Evolutionary conservation across 2,797 vertebrate genomes (phyloP), one percentile per base, ranked within the genome.

Genomic region (Gymnothorax javanicus): DNA sequence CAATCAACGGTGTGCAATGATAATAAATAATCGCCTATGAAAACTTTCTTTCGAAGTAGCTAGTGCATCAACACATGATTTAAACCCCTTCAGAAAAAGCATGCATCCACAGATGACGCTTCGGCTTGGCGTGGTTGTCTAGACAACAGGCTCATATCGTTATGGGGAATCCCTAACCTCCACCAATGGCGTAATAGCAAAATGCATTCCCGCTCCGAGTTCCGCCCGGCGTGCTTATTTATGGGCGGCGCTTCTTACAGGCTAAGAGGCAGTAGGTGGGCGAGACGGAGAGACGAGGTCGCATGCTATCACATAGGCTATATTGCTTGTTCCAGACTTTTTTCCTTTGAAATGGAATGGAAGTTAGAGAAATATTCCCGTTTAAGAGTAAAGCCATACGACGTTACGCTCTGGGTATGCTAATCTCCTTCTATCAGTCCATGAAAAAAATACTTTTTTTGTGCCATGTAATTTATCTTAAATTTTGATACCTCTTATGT

Each of bases 141-240:
- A 7, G 91, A 87, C 93, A 91, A 90, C 93, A 75, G 89, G 90
- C 86, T 93, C 89, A 91, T 91, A 83, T 86, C 43, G 33, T 3
- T 7, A 64, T 23, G 92, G 91, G 90, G 91, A 91, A 92, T 88
- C 89, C 89, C 84, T 88, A 6, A 17, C 52, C 20, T 75, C 64
- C 73, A 86, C 96, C 96, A 96, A 96, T 95, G 87, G 90, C 89
- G 67, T 33, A 82, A 81, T 54, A 59, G 87, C n/a, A 56, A 85
- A 71, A 88, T 91, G 79, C 88, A 92, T 96, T 98, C 97, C 96
- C 97, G 97, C 97, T 92, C 89, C 17, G 0, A n/a, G 62, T 84
- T 94, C 93, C 97, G 96, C 97, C 91, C 60, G 85, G 17, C 75
- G 85, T 0, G 56, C 88, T 67, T 94, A 96, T 96, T 96, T 96